Base-by-base conservation (phyloP, 2,113 vertebrate species). In the Ctenomys sociabilis region DNA sequence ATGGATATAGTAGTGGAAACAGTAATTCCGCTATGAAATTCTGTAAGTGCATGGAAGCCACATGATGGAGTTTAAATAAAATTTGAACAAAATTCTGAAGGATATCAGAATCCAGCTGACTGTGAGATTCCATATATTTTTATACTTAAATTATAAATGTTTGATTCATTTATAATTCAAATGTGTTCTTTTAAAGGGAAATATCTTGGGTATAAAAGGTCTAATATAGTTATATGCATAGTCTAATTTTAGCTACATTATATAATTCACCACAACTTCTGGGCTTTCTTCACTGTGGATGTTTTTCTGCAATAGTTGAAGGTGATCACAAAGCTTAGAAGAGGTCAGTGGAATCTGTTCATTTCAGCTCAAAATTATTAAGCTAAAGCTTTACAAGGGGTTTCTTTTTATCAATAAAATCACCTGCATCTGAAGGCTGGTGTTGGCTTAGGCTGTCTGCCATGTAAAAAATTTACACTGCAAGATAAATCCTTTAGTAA, bases 101-200 rank as follows among this genome's bases (percentile, higher is more conserved):
- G 24, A 35, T 85, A 24, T 43, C 90, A 78, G 35, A 19, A 70
- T 13, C 6, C 35, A 85, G 17, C 2, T 72, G 54, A 84, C 7
- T 85, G 84, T 54, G 66, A 45, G 13, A 64, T 89, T 90, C 8
- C 35, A 30, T 72, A 40, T 54, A 28, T 52, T 90, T 93, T 87
- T 96, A 89, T 89, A 93, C 87, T 94, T 97, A 88, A 95, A 87
- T 97, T 90, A 95, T 95, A 94, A 90, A 90, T 93, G 49, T 64
- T 94, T 91, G 78, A 83, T 43, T 97, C 59, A 95, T 97, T 92
- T 95, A 93, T 97, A 95, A 92, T 96, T 97, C 70, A 95, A 66
- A 68, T 92, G 19, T 68, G 45, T 93, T 93, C 35, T 96, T 93
- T 88, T 93, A 94, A 92, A 88, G 54, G 57, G 94, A 95, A 93